Evolutionary conservation across 1,140 invertebrate genomes (phyloP), one percentile per base, ranked within the genome.

Genomic region (Aphis craccivora): DNA sequence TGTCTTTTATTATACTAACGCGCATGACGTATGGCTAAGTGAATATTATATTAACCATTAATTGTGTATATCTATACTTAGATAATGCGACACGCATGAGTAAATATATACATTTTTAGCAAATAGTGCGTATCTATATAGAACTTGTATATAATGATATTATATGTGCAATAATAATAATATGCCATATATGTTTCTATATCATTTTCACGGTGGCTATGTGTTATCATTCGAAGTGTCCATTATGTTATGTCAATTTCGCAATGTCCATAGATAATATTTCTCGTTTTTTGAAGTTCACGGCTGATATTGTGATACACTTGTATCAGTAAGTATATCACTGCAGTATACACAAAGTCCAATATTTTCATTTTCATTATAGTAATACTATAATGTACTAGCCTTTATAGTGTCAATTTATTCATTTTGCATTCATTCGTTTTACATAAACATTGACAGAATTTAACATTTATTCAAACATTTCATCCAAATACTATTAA

Each of bases 1-100:
- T 67, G n/a, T 5, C 0, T 67, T 14, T 11, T 76, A 67, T 76
- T n/a, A 76, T 76, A 76, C 60, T 76, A 76, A 76, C 11, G 7
- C 2, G 55, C 25, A 76, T 76, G 60, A 76, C 14, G 60, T 76
- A 76, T 76, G n/a, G 60, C 60, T 76, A 76, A n/a, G 60, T 76
- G n/a, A n/a, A 76, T 76, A 76, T 76, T 76, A 76, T 76, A 76
- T 76, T 35, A 76, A 76, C 30, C n/a, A n/a, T 76, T 76, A 76
- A n/a, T 76, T 76, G 30, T 76, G 18, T n/a, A 30, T 30, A 30
- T 51, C 48, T 51, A 60, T 60, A n/a, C n/a, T n/a, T 76, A 76
- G 60, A 67, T 67, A 60, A 76, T 18, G 60, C 18, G 60, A n/a
- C 60, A 76, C 14, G 0, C 11, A 18, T 14, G 48, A 51, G 48